Conservation (phyloP, 2,888 invertebrate genomes). For the Cancer borealis region DNA sequence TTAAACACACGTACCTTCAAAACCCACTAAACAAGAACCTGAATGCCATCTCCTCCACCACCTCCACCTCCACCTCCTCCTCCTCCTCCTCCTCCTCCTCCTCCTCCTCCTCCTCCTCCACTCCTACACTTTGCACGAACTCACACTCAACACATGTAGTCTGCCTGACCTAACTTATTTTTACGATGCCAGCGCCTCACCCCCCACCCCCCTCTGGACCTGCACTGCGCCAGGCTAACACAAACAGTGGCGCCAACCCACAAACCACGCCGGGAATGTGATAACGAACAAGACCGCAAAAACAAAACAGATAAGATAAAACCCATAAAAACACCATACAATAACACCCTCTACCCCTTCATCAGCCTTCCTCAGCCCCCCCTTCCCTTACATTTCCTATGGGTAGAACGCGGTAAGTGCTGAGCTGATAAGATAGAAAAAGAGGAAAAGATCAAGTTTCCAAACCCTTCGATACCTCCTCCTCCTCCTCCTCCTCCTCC, state of each 20-base stretch:
- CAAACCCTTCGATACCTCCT: not conserved
- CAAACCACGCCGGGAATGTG: not conserved
- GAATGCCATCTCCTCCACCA: not conserved
- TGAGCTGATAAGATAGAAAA: too few species aligned
- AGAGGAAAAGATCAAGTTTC: too few species aligned
- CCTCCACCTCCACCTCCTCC: not conserved
- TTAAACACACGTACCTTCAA: not conserved
- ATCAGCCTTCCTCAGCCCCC: too few species aligned
- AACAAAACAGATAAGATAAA: not conserved
- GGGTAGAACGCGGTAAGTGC: too few species aligned
- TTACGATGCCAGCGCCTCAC: slow-evolving; percentile 3
- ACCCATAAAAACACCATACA: not conserved
- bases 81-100: not conserved
- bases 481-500: not conserved
- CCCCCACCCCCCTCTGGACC: not conserved
- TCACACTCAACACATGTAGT: slow-evolving; percentile 8
- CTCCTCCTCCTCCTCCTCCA: not conserved
- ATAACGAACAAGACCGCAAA: not conserved
- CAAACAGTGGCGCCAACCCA: slow-evolving; percentile 7
- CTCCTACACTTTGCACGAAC: not conserved
- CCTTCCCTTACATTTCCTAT: too few species aligned
- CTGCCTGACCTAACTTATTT: slow-evolving; percentile 11
- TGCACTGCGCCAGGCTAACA: slow-evolving; percentile 5
- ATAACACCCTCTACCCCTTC: not conserved
- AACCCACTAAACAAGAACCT: not conserved